These are phyloP conservation scores for Limnephilus auricula DNA, from an alignment of 2,888 invertebrate species.

Conservation along the genomic window DNA sequence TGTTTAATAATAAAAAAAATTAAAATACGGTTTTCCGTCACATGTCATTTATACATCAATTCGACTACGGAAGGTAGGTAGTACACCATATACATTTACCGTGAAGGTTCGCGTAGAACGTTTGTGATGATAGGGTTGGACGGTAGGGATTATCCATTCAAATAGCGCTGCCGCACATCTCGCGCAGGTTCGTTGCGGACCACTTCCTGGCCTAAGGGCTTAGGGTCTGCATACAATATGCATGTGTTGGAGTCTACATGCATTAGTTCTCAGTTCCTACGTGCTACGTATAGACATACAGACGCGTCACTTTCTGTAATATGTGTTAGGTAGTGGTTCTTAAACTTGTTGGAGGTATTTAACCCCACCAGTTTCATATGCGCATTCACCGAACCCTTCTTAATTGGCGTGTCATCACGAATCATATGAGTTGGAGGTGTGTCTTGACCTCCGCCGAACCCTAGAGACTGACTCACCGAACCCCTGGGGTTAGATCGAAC, in stretches of 20 bases:
- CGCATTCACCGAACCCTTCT: no score
- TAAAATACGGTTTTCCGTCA: no score
- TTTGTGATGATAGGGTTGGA: constrained; percentile 20
- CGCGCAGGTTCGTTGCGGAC: not conserved
- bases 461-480: no score
- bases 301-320: no score
- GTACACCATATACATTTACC: not conserved
- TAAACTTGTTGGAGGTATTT: no score
- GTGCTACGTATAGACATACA: not conserved
- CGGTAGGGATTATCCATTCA: constrained; percentile 18
- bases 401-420: no score
- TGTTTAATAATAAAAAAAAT: no score
- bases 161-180: not conserved
- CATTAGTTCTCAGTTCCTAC: not conserved
- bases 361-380: no score
- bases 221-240: constrained; percentile 9
- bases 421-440: no score
- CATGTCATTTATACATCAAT: not conserved
- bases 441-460: no score
- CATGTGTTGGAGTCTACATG: not conserved
- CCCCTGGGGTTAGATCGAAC: no score
- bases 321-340: no score
- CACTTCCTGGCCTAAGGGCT: constrained; percentile 18
- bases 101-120: not conserved
- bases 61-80: not conserved